A percentile compares a stretch with the other conserved stretches of the same genome.
Conservation (phyloP, 1,140 invertebrate genomes). For the Metopolophium dirhodum region DNA sequence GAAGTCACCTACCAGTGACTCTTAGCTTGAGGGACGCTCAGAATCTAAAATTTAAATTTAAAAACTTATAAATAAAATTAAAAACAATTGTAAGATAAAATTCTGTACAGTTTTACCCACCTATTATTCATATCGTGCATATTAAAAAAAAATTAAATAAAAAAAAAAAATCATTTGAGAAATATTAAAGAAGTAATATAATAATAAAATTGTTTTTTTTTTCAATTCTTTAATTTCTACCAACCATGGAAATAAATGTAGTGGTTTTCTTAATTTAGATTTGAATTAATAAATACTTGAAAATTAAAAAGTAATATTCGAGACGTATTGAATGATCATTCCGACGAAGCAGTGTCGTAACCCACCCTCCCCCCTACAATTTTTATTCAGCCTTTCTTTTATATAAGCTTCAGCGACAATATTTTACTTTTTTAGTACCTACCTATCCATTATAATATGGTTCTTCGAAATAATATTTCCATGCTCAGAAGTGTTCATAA, state of each 20-base stretch:
- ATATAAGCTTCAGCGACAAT: neutral
- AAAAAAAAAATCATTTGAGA: neutral
- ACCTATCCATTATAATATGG: neutral
- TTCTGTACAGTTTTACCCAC: too few species aligned
- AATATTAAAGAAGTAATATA: too few species aligned
- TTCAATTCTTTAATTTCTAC: neutral
- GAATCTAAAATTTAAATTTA: too few species aligned
- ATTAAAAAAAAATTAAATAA: too few species aligned
- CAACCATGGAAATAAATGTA: neutral
- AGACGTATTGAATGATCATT: neutral
- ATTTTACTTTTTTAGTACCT: neutral
- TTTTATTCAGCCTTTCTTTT: neutral
- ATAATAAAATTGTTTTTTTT: neutral
- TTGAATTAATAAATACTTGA: neutral
- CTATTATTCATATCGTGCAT: too few species aligned
- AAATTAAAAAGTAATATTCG: neutral
- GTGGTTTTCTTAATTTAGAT: neutral
- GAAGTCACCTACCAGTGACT: too few species aligned
- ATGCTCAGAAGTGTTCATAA: conserved; percentile 16
- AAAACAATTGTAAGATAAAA: too few species aligned
- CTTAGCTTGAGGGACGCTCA: too few species aligned
- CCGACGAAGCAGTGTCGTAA: neutral
- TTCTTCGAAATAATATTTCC: neutral
- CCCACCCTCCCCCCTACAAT: neutral
- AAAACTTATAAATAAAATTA: too few species aligned